Base-by-base conservation (phyloP, 2,113 vertebrate genomes). In the Gasterosteus nipponicus region DNA sequence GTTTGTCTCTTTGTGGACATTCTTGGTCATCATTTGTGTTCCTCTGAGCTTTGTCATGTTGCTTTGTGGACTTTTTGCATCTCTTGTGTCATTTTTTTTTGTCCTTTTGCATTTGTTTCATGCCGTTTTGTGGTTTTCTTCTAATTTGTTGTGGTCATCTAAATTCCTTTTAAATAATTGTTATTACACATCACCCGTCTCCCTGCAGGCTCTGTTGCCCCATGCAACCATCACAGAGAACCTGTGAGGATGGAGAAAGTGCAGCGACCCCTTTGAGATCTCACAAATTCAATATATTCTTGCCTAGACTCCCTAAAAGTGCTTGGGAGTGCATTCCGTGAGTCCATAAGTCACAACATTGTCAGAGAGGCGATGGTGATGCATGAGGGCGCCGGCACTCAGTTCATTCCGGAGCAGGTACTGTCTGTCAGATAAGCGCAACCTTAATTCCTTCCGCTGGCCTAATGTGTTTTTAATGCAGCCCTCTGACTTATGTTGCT, bases 381-480 rank as follows among this genome's bases (percentile, higher is more conserved):
- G 79, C 89, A 92, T 91, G 91, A 84, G 82, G 85, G 86, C 57
- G 47, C 65, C 57, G 14, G 70, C 31, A 41, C 78, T 72, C 74
- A n/a, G 81, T 85, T 90, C 80, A 81, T 89, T 87, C 82, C 72
- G 33, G 86, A 83, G 69, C 88, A 86, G 82, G 83, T 86, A 76
- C 80, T 86, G 78, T 84, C 81, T 66, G 78, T 92, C 92, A 92
- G 91, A 92, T 91, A 91, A 90, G 88, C 63, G 44, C 76, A 85
- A 80, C 88, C 85, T 88, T 91, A 92, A 93, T 93, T 93, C 89
- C 89, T 92, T 92, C 89, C 80, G 77, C 83, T 83, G 89, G 86
- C 82, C 90, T 95, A 93, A 95, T 95, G 92, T 92, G 93, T 93
- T 95, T 94, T 94, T 94, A 94, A 95, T 94, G 93, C 91, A 91